Evolutionary conservation across 2,888 invertebrate species (phyloP).

Genomic region (Melipona beecheii): DNA sequence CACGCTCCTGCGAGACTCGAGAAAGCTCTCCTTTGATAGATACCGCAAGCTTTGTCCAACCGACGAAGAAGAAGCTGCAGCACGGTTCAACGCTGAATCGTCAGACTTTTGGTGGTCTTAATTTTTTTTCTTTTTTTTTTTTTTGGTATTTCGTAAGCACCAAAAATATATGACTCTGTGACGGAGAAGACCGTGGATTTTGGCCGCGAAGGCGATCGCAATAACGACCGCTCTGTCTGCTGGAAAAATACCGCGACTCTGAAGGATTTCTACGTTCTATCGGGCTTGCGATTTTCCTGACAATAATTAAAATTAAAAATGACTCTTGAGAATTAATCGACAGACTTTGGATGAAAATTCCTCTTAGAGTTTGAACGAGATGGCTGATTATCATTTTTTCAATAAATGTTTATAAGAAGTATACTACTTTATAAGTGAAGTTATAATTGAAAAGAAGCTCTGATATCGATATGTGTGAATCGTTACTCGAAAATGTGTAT

Average conservation of each 20-base stretch:
- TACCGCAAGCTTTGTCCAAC: slow-evolving; percentile 53
- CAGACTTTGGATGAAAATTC: background rate
- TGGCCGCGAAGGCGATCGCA: background rate
- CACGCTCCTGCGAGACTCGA: slow-evolving; percentile 35
- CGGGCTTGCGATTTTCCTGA: too few species aligned
- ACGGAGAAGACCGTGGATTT: background rate
- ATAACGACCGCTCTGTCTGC: slow-evolving; percentile 1
- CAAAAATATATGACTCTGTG: background rate
- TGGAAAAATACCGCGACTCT: slow-evolving; percentile 9
- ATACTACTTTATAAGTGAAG: too few species aligned
- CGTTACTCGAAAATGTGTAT: background rate
- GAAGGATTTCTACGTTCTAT: too few species aligned
- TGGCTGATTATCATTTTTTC: background rate
- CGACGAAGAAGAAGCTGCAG: slow-evolving; percentile 10
- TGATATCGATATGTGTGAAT: background rate
- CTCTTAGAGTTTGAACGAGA: background rate
- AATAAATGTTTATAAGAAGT: background rate
- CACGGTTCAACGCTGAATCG: slow-evolving; percentile 11
- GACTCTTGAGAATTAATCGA: too few species aligned
- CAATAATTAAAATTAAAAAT: too few species aligned
- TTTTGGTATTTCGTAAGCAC: background rate
- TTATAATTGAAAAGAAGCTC: background rate
- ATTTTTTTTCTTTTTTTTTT: slow-evolving; percentile 8
- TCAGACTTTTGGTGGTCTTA: background rate
- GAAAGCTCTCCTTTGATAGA: slow-evolving; percentile 56